Evolutionary conservation across 2,888 invertebrate genomes (phyloP).

Genomic region (Cephus rjabovi): DNA sequence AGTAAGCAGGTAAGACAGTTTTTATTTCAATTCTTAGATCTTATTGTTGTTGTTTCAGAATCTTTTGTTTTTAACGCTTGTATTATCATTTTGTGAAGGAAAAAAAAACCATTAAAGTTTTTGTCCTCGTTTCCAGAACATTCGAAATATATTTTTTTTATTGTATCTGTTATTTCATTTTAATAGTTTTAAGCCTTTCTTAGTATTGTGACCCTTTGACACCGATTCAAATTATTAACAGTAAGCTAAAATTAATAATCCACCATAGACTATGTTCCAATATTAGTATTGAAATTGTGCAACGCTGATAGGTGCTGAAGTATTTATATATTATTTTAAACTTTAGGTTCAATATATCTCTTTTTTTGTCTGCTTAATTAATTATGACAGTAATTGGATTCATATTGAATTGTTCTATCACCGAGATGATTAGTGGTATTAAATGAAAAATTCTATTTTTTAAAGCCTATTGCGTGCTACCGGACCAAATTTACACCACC

Average conservation of each 20-base stretch:
- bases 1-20: constrained; percentile 54
- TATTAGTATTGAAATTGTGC: not conserved
- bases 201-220: not conserved
- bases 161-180: not conserved
- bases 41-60: not conserved
- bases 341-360: not conserved
- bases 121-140: not conserved
- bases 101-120: not conserved
- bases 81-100: not conserved
- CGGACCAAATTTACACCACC: constrained; percentile 85
- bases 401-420: not conserved
- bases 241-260: not conserved
- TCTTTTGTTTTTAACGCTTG: not conserved
- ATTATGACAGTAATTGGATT: not conserved
- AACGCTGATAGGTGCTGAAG: not conserved
- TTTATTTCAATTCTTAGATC: not conserved
- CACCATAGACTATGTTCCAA: not conserved
- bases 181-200: not conserved
- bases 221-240: not conserved
- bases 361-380: not conserved
- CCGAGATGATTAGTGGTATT: not conserved
- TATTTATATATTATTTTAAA: not conserved
- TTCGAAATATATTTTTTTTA: not conserved
- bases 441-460: constrained; percentile 26
- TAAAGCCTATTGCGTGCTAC: constrained; percentile 73